A percentile compares a stretch with the other conserved stretches of the same genome.
These are phyloP conservation scores for Pipistrellus nathusii DNA, from an alignment of 2,797 vertebrate genomes.

Conservation along the genomic window DNA sequence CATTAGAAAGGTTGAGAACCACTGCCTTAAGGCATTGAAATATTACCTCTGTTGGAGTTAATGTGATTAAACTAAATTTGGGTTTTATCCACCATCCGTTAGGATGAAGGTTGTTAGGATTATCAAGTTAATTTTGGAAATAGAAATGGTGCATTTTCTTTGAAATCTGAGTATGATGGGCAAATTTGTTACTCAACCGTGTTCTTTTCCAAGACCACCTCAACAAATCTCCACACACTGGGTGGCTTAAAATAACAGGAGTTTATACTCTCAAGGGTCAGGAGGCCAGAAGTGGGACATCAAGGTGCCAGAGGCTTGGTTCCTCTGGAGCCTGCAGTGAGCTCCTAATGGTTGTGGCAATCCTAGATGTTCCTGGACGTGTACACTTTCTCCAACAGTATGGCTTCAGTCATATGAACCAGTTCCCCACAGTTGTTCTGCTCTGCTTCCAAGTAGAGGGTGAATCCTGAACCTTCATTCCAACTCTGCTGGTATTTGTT, in stretches of 20 bases:
- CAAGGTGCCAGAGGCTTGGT: background rate
- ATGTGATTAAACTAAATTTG: background rate
- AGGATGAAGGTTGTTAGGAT: background rate
- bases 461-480: background rate
- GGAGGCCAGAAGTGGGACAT: background rate
- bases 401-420: background rate
- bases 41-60: background rate
- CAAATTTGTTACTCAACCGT: background rate
- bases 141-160: constrained; percentile 1
- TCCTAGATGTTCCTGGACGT: background rate
- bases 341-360: background rate
- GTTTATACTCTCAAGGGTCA: background rate
- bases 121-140: constrained; percentile 1
- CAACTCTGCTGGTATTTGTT: background rate
- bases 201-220: background rate
- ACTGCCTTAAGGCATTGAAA: background rate
- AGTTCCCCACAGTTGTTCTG: background rate
- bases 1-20: too few species aligned
- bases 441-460: background rate
- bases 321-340: background rate
- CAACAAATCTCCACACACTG: background rate
- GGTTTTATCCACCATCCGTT: background rate
- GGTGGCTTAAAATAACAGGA: background rate
- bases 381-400: background rate
- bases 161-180: background rate